Base-by-base conservation (phyloP, 2,888 invertebrate species). In the Melanophora roralis region DNA sequence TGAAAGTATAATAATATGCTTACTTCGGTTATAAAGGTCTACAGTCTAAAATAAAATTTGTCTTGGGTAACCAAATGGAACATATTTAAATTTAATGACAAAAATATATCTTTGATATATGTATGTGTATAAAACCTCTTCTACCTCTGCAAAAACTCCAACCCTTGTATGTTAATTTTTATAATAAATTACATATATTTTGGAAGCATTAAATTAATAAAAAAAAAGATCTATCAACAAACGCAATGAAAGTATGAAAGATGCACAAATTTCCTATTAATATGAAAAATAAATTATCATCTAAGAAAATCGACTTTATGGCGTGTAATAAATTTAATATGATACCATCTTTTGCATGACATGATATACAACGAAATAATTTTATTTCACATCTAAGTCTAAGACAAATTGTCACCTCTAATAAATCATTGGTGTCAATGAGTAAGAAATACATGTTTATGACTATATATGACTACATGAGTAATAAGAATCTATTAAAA, bases 401-500 rank as follows among this genome's bases (percentile, higher is more conserved):
- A 14, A 59, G 69, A 59, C 49, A 59, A 27, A 49, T 69, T 69
- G 69, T 49, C 27, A 71, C n/a, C 14, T 49, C 6, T 11, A 55
- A 51, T 49, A 27, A 49, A 40, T 59, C 40, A n/a, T n/a, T 7
- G 19, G 23, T 8, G 23, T 49, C n/a, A 3, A 8, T 27, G 5
- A 47, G 2, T 38, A 38, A 23, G n/a, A 19, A 1, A 11, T 38
- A 1, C 6, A 36, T 32, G 16, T 32, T 49, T 59, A 40, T 49
- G 21, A 19, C 40, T 40, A n/a, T 27, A 27, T 6, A 5, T 57
- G 21, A 3, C 45, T 55, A 14, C 27, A 12, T 12, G n/a, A n/a
- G 6, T 12, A 53, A 23, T 11, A 23, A 36, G 16, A 23, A 32
- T 21, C 23, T 6, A 43, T 43, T 1, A 16, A 16, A 57, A 38